Evolutionary conservation across 2,888 invertebrate species (phyloP).

Genomic region (Stenchaetothrips biformis): DNA sequence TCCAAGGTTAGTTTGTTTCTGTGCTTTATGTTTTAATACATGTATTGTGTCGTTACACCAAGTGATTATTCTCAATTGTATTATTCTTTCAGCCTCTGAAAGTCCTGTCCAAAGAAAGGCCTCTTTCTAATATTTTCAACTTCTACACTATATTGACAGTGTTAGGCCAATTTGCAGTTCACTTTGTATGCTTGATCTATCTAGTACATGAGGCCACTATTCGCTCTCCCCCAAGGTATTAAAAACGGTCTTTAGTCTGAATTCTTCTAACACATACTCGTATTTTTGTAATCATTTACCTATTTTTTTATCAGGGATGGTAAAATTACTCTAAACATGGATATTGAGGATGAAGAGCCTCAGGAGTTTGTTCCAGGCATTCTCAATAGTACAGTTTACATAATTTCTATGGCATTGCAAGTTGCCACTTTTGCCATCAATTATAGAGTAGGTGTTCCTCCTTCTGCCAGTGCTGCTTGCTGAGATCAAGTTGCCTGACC

Average conservation of each 20-base stretch:
- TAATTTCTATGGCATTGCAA: constrained; percentile 95
- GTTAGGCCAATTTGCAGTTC: constrained; percentile 87
- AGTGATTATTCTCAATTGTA: constrained; percentile 22
- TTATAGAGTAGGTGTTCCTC: constrained; percentile 70
- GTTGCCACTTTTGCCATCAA: constrained; percentile 98
- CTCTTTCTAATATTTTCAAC: constrained; percentile 98
- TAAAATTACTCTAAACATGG: constrained; percentile 56
- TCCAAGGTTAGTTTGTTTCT: constrained; percentile 68
- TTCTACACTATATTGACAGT: constrained; percentile 95
- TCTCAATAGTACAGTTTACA: constrained; percentile 96
- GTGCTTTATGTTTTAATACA: constrained; percentile 31
- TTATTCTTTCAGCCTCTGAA: constrained; percentile 70
- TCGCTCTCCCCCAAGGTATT: constrained; percentile 66
- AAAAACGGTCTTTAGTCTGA: constrained; percentile 33
- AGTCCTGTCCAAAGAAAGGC: constrained; percentile 86
- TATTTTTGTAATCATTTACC: constrained; percentile 14
- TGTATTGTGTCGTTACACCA: constrained; percentile 28
- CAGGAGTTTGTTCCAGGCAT: constrained; percentile 87
- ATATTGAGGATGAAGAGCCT: constrained; percentile 65
- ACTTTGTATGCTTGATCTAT: constrained; percentile 86
- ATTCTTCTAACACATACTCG: constrained; percentile 16
- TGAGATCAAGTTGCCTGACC: background rate
- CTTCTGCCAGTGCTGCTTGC: background rate
- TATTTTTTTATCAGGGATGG: constrained; percentile 51
- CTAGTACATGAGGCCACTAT: constrained; percentile 76